These are phyloP conservation scores for Auanema sp. DNA, from an alignment of 2,888 invertebrate species.

Conservation along the genomic window DNA sequence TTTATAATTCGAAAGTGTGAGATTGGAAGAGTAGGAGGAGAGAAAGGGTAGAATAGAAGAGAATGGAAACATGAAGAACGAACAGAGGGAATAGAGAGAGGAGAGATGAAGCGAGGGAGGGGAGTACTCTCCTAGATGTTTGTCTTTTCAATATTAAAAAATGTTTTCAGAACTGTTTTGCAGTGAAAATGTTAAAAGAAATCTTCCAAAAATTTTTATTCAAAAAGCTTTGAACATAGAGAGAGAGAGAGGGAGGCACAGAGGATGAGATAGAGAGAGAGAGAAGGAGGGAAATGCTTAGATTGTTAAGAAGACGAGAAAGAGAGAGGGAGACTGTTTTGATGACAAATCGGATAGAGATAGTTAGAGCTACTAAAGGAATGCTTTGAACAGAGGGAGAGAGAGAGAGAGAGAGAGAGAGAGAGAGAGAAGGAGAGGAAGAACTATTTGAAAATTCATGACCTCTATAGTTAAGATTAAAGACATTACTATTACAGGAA, in stretches of 20 bases:
- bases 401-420: slow-evolving; percentile 2
- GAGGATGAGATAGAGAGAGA: slow-evolving; percentile 3
- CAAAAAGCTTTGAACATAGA: background rate
- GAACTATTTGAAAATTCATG: too few species aligned
- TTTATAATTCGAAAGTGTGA: background rate
- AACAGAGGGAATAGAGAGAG: slow-evolving; percentile 2
- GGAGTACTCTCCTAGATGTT: too few species aligned
- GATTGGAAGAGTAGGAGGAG: background rate
- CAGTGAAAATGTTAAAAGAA: too few species aligned
- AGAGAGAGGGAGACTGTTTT: background rate
- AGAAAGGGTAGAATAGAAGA: slow-evolving; percentile 2
- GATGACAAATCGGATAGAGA: too few species aligned
- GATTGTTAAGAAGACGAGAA: background rate
- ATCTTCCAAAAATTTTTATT: too few species aligned
- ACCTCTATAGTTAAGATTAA: too few species aligned
- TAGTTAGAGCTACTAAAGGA: background rate
- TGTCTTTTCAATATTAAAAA: too few species aligned
- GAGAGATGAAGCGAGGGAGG: background rate
- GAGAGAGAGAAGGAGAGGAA: slow-evolving; percentile 1
- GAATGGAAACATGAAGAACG: background rate
- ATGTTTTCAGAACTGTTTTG: too few species aligned
- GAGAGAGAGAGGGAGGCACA: background rate
- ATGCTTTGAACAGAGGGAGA: background rate
- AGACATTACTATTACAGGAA: too few species aligned
- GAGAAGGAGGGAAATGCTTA: background rate